A percentile compares a stretch with the other conserved stretches of the same genome.
Evolutionary conservation across 92 coral and sea anemone genomes (phyloP).

Genomic region (Meandrina meandrites): DNA sequence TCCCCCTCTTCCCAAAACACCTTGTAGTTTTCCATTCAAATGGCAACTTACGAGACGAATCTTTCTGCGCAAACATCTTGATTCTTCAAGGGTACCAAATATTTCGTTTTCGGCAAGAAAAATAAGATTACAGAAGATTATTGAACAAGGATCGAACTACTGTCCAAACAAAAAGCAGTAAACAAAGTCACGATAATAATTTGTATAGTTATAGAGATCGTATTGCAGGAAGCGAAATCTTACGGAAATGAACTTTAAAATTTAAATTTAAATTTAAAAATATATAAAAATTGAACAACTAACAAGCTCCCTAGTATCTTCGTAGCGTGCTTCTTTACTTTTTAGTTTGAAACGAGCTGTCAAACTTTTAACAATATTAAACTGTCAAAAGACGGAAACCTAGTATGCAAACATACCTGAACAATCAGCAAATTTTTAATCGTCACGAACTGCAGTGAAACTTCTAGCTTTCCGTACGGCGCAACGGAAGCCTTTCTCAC

Average conservation of each 20-base stretch:
- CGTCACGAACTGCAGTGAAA: slow-evolving; percentile 67
- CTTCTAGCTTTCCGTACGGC: slow-evolving; percentile 82
- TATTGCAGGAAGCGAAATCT: no score
- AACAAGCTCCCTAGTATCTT: no score
- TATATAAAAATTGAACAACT: no score
- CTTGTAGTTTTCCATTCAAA: background rate
- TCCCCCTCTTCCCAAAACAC: no score
- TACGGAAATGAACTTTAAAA: no score
- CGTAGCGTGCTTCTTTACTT: no score
- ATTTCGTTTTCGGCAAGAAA: background rate
- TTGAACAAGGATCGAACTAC: background rate
- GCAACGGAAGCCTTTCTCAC: slow-evolving; percentile 62
- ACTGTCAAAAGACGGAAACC: background rate
- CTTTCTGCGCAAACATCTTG: background rate
- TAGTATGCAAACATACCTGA: slow-evolving; percentile 55
- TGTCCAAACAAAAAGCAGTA: background rate
- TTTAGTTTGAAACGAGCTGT: no score
- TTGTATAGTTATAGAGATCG: no score
- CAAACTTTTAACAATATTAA: background rate
- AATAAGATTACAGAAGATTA: no score
- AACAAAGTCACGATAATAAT: background rate
- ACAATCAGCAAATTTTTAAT: slow-evolving; percentile 70
- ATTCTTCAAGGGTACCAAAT: background rate
- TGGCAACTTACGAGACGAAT: background rate
- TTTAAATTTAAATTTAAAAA: no score